A percentile compares a stretch with the other conserved stretches of the same genome.
These are phyloP conservation scores for Belgica antarctica DNA, from an alignment of 2,888 invertebrate species.

Conservation along the genomic window DNA sequence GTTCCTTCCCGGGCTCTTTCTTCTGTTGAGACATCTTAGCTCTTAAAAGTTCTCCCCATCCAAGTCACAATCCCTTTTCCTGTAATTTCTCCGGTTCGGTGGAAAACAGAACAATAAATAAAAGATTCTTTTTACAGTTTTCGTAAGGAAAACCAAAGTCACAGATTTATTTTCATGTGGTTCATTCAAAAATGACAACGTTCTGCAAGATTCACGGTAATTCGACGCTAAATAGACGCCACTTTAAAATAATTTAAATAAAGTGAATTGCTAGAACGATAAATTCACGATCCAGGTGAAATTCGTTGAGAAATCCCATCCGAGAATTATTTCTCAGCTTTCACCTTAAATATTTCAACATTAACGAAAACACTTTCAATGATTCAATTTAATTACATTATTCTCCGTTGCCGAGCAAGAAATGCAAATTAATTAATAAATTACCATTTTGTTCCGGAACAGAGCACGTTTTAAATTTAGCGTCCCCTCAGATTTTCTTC, in stretches of 20 bases:
- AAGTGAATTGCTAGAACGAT: too few species aligned
- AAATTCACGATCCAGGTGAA: too few species aligned
- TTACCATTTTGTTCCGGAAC: slow-evolving; percentile 43
- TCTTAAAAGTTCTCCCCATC: background rate
- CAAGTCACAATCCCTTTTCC: slow-evolving; percentile 22
- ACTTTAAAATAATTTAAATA: too few species aligned
- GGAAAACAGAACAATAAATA: slow-evolving; percentile 37
- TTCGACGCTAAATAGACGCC: too few species aligned
- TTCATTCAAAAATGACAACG: too few species aligned
- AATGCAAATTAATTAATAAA: slow-evolving; percentile 44
- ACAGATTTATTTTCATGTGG: too few species aligned
- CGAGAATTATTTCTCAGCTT: too few species aligned
- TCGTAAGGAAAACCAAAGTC: too few species aligned
- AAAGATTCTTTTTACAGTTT: background rate
- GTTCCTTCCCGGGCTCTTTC: background rate
- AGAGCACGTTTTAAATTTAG: background rate
- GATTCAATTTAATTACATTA: slow-evolving; percentile 44
- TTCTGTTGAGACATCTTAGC: slow-evolving; percentile 1
- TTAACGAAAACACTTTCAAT: slow-evolving; percentile 41
- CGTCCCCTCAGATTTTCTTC: background rate
- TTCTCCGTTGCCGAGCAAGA: background rate
- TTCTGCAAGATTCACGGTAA: too few species aligned
- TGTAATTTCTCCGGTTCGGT: background rate
- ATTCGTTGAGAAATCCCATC: too few species aligned
- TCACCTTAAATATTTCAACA: slow-evolving; percentile 4